Evolutionary conservation across 2,113 vertebrate genomes (phyloP), one percentile per base, ranked within the genome.

Genomic region (Protobothrops mucrosquamatus): DNA sequence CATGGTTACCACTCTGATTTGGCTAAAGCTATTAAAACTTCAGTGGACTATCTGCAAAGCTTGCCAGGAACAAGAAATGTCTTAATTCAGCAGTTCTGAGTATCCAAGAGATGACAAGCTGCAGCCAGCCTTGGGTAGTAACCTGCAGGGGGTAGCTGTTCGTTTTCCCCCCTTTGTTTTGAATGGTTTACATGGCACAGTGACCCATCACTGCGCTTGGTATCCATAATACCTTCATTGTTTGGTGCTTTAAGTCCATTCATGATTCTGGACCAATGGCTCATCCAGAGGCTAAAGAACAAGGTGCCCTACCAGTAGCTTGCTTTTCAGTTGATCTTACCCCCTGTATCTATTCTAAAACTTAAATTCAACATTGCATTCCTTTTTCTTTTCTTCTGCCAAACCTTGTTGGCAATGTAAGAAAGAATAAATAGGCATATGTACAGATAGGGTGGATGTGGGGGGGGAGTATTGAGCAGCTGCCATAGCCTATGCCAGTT

Each of bases 1-100:
- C 98, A 97, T 98, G 98, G 98, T 97, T 97, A 97, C 98, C 55
- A 95, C 96, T 96, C 48, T 97, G 98, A 96, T 97, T 97, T 98
- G 96, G 97, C 96, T 96, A 96, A 97, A 97, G 97, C 97, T 97
- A 97, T 97, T 98, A 98, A 98, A 93, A 97, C 97, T 97, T 94
- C 97, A 95, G 96, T 96, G 95, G 97, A 97, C 97, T 96, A 94
- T 97, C 97, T 96, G 57, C 97, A 69, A 96, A 97, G 94, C 95
- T 96, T 97, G 97, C 95, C 92, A 89, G 95, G 95, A 96, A 96
- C 93, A 91, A 96, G 97, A 98, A 97, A 94, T 92, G 95, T 95
- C 95, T 96, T 96, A 96, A 94, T 98, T 97, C 88, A 97, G 98
- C 97, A 93, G 93, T 97, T 55, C 89, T 95, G 91, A 96, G 10